Evolutionary conservation across 2,888 invertebrate genomes (phyloP), one percentile per base, ranked within the genome.

Genomic region (Acronicta aceris): DNA sequence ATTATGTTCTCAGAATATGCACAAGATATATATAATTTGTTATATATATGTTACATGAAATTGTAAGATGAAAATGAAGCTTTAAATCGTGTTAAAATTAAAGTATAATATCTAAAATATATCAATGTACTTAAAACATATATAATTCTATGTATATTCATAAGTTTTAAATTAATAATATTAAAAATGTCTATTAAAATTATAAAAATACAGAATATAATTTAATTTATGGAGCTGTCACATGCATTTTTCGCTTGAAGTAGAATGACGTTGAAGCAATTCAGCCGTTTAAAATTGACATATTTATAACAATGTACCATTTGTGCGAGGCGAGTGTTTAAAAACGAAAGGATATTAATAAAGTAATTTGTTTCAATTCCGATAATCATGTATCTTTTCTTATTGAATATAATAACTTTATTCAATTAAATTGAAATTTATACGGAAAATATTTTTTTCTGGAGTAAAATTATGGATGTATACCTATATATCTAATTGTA

Each of bases 81-180:
- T 93, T 93, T 93, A 93, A 93, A 91, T 93, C 92, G 92, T 89
- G 82, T 89, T 89, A 90, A 83, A 85, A 85, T 83, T 79, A 79
- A 84, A 85, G 78, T 84, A 78, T 75, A 69, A 78, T 76, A 71
- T 75, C 74, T 69, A 71, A 78, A 79, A 66, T 76, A 71, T 81
- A 71, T 75, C 71, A 76, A 40, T 74, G 63, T 70, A 70, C 65
- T 71, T 63, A 68, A 71, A 67, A 56, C 72, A 71, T 71, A 56
- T 71, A 70, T 38, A n/a, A 38, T 38, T 38, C n/a, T 70, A 36
- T 61, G 36, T 61, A 65, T 71, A 73, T 67, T 38, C 40, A 65
- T 74, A 71, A 74, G 57, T 71, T 76, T 64, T 61, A 62, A 59
- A 60, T 65, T 58, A 64, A 55, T 64, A 50, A 55, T 64, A 53